phyloP scores from a whole-genome alignment of 2,888 invertebrate genomes.

The Zygothrica quintamaculata region DNA sequence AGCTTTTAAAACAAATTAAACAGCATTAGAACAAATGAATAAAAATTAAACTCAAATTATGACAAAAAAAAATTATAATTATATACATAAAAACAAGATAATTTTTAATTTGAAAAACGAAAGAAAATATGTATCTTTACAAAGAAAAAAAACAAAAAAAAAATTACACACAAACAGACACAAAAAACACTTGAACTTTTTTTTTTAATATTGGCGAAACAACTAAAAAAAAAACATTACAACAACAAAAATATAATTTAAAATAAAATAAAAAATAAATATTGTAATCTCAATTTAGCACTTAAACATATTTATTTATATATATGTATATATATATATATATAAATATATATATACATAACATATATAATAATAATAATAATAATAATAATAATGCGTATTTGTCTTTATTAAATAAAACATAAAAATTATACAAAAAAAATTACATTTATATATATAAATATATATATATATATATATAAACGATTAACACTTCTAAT shows the following conservation, averaged over 20 bases:
- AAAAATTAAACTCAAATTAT: constrained; percentile 29
- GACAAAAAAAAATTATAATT: constrained; percentile 27
- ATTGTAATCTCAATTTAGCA: constrained; percentile 72
- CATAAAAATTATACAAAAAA: constrained; percentile 52
- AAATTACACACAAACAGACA: constrained; percentile 55
- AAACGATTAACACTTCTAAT: constrained; percentile 69
- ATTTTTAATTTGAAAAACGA: constrained; percentile 25
- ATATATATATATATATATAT: constrained; percentile 40
- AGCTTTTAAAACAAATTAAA: constrained; percentile 49
- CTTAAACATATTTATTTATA: constrained; percentile 45
- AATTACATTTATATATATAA: constrained; percentile 62
- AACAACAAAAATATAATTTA: constrained; percentile 33
- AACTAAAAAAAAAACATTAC: constrained; percentile 43
- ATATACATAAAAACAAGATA: constrained; percentile 19
- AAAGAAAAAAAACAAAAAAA: too few species aligned
- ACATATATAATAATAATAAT: too few species aligned
- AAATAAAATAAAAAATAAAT: constrained; percentile 39
- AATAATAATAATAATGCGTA: too few species aligned
- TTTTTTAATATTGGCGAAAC: constrained; percentile 74
- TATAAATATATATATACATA: constrained; percentile 27
- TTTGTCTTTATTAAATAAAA: constrained; percentile 77
- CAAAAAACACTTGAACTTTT: constrained; percentile 54
- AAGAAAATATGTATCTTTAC: too few species aligned
- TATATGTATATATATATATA: constrained; percentile 45
- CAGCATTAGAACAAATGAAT: constrained; percentile 28